Conservation (phyloP, 2,797 vertebrate species). For the Falco rusticolus region DNA sequence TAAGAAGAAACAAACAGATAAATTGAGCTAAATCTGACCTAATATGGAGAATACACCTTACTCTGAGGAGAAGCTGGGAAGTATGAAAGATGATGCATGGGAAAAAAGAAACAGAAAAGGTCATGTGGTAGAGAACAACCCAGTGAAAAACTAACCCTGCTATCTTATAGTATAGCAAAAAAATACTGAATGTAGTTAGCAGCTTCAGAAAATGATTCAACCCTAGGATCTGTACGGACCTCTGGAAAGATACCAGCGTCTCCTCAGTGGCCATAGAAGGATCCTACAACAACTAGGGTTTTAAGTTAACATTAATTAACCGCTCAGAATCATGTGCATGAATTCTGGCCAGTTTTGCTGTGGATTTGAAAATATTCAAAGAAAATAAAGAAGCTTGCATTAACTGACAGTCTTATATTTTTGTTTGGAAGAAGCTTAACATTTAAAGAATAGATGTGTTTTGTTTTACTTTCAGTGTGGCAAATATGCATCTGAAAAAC, state of each 20-base stretch:
- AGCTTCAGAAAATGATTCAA: background rate
- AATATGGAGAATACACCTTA: background rate
- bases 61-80: background rate
- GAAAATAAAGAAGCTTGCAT: background rate
- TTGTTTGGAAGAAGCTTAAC: background rate
- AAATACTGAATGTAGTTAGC: background rate
- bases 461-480: background rate
- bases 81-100: background rate
- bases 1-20: background rate
- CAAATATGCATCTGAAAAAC: background rate
- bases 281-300: background rate
- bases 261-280: background rate
- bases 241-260: background rate
- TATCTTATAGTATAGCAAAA: background rate
- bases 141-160: background rate
- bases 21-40: background rate
- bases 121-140: background rate
- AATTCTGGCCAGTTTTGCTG: background rate
- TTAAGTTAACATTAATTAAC: background rate
- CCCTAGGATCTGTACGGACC: background rate
- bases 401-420: background rate
- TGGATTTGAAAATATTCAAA: background rate
- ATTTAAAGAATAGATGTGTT: background rate
- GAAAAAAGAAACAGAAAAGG: background rate
- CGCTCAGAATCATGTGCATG: background rate